A percentile compares a stretch with the other conserved stretches of the same genome.
Conservation (phyloP, 2,797 vertebrate species). For the Sylvia borin region DNA sequence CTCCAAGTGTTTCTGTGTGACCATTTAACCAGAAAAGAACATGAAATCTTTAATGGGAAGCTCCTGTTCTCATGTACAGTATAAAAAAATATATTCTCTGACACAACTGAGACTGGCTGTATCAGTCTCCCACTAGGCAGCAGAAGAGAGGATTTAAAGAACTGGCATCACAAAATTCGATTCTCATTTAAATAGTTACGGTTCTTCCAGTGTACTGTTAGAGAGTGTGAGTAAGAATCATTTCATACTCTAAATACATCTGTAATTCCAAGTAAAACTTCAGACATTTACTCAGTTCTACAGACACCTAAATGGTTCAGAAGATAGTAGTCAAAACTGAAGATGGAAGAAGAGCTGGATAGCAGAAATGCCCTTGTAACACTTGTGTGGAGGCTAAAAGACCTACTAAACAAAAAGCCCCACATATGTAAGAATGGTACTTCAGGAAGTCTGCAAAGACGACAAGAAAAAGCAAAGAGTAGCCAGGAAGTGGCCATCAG, state of each 20-base stretch:
- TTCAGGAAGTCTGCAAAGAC: background rate
- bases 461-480: background rate
- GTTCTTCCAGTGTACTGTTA: background rate
- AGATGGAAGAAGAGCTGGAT: background rate
- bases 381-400: background rate
- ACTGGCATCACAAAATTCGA: background rate
- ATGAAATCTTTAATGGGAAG: background rate
- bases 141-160: background rate
- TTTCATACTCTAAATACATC: background rate
- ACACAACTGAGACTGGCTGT: background rate
- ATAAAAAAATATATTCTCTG: background rate
- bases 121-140: background rate
- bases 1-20: background rate
- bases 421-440: background rate
- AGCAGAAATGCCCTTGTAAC: background rate
- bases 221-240: background rate
- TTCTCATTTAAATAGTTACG: background rate
- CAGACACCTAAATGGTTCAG: background rate
- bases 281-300: background rate
- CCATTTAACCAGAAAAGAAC: background rate
- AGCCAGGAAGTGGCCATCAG: background rate
- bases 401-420: background rate
- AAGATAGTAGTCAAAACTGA: background rate
- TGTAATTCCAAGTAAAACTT: background rate
- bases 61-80: background rate